These are phyloP conservation scores for Clarias laeviceps DNA, from an alignment of 2,797 vertebrate genomes.

Conservation along the genomic window DNA sequence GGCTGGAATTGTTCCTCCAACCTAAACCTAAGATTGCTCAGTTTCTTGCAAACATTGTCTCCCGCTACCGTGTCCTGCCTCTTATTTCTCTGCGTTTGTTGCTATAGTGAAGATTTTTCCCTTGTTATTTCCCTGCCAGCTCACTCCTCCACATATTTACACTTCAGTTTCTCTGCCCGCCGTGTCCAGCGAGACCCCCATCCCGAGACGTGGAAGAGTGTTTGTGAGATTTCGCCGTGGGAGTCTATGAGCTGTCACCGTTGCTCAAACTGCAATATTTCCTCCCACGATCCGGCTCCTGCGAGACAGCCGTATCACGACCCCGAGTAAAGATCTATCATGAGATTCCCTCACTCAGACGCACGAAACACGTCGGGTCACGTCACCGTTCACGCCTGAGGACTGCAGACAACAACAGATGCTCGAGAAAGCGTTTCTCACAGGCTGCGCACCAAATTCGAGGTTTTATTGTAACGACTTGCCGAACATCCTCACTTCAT, in stretches of 20 bases:
- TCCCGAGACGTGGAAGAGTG: slow-evolving; percentile 10
- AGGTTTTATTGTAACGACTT: neutral
- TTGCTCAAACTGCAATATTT: slow-evolving; percentile 32
- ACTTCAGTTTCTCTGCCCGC: neutral
- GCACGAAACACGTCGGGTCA: neutral
- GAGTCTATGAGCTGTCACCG: slow-evolving; percentile 36
- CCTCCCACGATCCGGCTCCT: neutral
- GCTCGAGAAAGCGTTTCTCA: slow-evolving; percentile 20
- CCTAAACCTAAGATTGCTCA: neutral
- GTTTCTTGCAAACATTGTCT: no score
- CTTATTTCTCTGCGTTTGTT: neutral
- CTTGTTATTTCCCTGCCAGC: neutral
- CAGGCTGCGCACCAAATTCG: neutral
- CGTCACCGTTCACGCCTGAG: slow-evolving; percentile 1
- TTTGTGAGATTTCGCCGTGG: slow-evolving; percentile 14
- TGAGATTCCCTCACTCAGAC: slow-evolving; percentile 3
- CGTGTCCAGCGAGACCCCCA: slow-evolving; percentile 24
- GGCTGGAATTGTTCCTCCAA: neutral
- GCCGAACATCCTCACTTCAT: neutral
- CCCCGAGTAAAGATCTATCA: slow-evolving; percentile 31
- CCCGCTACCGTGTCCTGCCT: neutral
- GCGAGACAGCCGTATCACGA: slow-evolving; percentile 24
- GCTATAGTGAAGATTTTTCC: neutral
- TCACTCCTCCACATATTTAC: slow-evolving; percentile 35
- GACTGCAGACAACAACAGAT: slow-evolving; percentile 23